A percentile compares a stretch with the other conserved stretches of the same genome.
phyloP scores from a whole-genome alignment of 1,140 invertebrate species.

The Rhagoletis pomonella region DNA sequence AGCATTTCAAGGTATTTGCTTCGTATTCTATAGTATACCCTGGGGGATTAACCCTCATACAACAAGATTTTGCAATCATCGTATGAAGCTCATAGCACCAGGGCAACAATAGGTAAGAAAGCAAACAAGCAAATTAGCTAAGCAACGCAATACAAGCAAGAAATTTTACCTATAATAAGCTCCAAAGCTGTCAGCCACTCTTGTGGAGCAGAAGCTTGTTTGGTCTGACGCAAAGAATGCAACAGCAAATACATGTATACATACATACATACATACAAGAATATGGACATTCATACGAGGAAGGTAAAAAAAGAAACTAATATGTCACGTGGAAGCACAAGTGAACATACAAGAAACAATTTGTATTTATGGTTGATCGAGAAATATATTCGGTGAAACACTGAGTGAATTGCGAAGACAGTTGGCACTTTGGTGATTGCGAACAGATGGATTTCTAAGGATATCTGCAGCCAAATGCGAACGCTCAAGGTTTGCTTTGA shows the following conservation, averaged over 20 bases:
- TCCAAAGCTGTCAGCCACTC: neutral
- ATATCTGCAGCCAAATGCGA: slow-evolving; percentile 27
- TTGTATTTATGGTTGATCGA: neutral
- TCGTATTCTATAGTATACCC: slow-evolving; percentile 53
- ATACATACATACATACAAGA: too few species aligned
- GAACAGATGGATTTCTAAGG: slow-evolving; percentile 19
- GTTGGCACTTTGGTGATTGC: slow-evolving; percentile 4
- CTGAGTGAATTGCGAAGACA: slow-evolving; percentile 46
- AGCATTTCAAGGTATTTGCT: neutral
- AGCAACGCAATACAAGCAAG: slow-evolving; percentile 41
- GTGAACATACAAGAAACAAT: neutral
- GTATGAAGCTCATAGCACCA: slow-evolving; percentile 55
- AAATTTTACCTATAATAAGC: neutral
- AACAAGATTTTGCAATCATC: slow-evolving; percentile 57
- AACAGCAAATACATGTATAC: neutral
- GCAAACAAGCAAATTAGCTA: slow-evolving; percentile 12
- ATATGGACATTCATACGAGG: neutral
- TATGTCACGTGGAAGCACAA: neutral
- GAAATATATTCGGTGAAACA: slow-evolving; percentile 12
- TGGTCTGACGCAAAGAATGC: neutral
- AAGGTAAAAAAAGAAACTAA: slow-evolving; percentile 2
- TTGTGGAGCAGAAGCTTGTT: neutral
- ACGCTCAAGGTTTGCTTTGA: neutral
- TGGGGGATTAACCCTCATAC: slow-evolving; percentile 56
- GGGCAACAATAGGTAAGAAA: slow-evolving; percentile 28